phyloP scores from a whole-genome alignment of 2,888 invertebrate species.

The Mythimna pallens region DNA sequence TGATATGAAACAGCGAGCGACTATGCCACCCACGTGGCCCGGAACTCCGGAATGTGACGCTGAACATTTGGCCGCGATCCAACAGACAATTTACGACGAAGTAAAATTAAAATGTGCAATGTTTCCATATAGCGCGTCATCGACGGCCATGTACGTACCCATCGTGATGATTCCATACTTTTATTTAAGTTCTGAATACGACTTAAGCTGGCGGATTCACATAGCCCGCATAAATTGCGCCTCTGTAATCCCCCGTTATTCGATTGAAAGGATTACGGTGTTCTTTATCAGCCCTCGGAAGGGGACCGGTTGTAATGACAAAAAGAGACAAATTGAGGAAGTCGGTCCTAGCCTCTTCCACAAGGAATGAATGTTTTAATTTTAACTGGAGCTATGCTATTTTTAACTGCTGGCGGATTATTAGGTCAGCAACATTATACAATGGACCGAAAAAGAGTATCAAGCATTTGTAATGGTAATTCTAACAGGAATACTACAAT shows the following conservation, averaged over 20 bases:
- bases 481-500: constrained; percentile 14
- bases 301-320: constrained; percentile 67
- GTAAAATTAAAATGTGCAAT: constrained; percentile 84
- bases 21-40: constrained; percentile 78
- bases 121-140: constrained; percentile 73
- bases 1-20: constrained; percentile 65
- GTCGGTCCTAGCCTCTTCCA: constrained; percentile 63
- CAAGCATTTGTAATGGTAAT: constrained; percentile 19
- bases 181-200: constrained; percentile 55
- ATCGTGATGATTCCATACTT: constrained; percentile 68
- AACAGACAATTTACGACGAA: constrained; percentile 82
- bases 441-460: constrained; percentile 16
- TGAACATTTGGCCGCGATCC: constrained; percentile 81
- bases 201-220: constrained; percentile 61
- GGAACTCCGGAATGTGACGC: constrained; percentile 70
- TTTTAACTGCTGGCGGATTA: constrained; percentile 27
- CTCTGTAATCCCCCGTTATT: constrained; percentile 79
- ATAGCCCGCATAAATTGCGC: constrained; percentile 77
- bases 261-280: constrained; percentile 85
- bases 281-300: constrained; percentile 80
- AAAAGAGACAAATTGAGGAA: constrained; percentile 82
- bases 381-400: constrained; percentile 37
- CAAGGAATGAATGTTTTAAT: constrained; percentile 46
- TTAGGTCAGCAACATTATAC: constrained; percentile 22
- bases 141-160: constrained; percentile 64